Evolutionary conservation across 92 coral and sea anemone genomes (phyloP).

Genomic region (Diadumene lineata): DNA sequence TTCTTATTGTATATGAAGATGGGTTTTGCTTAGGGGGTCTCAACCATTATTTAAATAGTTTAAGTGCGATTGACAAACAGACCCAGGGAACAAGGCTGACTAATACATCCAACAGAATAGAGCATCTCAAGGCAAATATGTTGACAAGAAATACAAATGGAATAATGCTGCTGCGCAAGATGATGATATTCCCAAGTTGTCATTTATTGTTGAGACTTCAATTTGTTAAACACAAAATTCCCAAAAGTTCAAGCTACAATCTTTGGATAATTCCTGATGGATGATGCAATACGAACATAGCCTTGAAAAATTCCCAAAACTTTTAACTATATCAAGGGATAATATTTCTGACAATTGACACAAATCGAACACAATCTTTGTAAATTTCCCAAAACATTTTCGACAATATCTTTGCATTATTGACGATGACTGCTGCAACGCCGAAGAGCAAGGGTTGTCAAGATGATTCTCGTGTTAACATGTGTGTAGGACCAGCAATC

Average conservation of each 20-base stretch:
- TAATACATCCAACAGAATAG: background rate
- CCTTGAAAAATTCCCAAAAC: too few relatives aligned
- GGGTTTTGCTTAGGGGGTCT: background rate
- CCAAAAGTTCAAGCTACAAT: too few relatives aligned
- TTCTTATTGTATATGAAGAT: background rate
- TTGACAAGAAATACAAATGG: conserved; percentile 3
- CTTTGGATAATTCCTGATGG: too few relatives aligned
- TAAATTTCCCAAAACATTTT: conserved; percentile 10
- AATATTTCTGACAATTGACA: too few relatives aligned
- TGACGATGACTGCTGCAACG: background rate
- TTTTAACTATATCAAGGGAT: too few relatives aligned
- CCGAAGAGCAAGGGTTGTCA: conserved; percentile 9
- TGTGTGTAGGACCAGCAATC: background rate
- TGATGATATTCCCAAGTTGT: background rate
- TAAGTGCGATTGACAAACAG: background rate
- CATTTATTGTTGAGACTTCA: background rate
- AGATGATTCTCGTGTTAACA: background rate
- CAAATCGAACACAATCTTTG: background rate
- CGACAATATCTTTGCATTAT: conserved; percentile 11
- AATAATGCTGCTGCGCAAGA: background rate
- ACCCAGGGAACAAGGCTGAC: conserved; percentile 15
- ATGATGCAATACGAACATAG: too few relatives aligned
- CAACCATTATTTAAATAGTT: background rate
- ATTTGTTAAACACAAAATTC: background rate
- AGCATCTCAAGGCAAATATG: conserved; percentile 5